Evolutionary conservation across 2,113 vertebrate species (phyloP).

Genomic region (Chlamydotis undulata): DNA sequence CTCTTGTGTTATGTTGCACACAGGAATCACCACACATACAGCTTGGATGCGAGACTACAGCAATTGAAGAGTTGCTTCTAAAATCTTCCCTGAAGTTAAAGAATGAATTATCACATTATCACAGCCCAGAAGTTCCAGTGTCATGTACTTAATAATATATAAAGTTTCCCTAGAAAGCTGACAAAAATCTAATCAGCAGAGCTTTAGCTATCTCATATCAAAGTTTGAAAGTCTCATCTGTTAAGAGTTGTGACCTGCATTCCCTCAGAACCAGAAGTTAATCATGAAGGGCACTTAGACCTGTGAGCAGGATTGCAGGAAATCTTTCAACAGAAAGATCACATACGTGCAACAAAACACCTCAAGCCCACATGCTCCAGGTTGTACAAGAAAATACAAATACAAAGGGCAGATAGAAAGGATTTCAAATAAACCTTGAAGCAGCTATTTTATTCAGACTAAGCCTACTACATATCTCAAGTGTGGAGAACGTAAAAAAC

Average conservation of each 20-base stretch:
- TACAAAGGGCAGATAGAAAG: neutral
- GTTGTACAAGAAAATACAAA: neutral
- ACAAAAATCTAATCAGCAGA: neutral
- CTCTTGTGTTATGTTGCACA: neutral
- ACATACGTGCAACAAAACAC: neutral
- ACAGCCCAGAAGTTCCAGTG: neutral
- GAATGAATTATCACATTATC: neutral
- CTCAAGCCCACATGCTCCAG: neutral
- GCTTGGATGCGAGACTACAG: neutral
- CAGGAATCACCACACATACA: neutral
- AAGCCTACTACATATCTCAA: neutral
- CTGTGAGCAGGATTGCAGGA: neutral
- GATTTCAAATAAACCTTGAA: neutral
- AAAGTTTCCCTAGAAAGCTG: neutral
- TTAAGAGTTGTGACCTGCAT: neutral
- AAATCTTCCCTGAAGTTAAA: neutral
- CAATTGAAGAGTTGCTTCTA: neutral
- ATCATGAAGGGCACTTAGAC: neutral
- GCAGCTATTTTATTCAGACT: neutral
- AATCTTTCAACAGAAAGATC: neutral
- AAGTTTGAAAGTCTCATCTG: neutral
- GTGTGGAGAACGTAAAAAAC: rapidly evolving
- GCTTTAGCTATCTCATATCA: neutral
- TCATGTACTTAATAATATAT: neutral
- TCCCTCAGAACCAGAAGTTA: neutral